These are phyloP conservation scores for Antitype chi DNA, from an alignment of 2,888 invertebrate genomes.

Conservation along the genomic window DNA sequence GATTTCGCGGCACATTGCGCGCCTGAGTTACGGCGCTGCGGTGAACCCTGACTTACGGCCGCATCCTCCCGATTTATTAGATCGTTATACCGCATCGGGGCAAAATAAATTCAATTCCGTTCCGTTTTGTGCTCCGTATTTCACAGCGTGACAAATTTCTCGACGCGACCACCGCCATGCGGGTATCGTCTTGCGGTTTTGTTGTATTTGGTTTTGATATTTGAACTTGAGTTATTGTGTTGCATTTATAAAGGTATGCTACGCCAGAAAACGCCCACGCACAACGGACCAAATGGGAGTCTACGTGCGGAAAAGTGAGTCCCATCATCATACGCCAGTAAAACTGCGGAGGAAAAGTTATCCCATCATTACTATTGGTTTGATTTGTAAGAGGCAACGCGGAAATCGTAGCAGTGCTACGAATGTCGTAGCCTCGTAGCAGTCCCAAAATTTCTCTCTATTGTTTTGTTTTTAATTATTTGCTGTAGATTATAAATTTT, in stretches of 20 bases:
- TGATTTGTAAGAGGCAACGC: neutral
- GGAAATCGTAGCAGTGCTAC: conserved; percentile 22
- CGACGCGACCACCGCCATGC: conserved; percentile 73
- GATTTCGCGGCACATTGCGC: conserved; percentile 89
- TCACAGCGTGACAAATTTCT: conserved; percentile 83
- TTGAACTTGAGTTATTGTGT: conserved; percentile 51
- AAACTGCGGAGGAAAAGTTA: neutral
- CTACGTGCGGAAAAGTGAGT: too few species aligned
- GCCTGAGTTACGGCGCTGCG: conserved; percentile 85
- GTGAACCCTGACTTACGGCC: conserved; percentile 84
- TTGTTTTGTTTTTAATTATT: neutral
- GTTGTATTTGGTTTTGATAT: conserved; percentile 68
- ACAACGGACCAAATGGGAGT: too few species aligned
- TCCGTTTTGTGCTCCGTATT: conserved; percentile 81
- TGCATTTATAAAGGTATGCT: neutral
- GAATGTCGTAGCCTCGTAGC: conserved; percentile 37
- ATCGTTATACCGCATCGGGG: conserved; percentile 85
- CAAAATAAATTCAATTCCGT: conserved; percentile 85
- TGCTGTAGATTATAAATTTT: neutral
- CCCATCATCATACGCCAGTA: too few species aligned
- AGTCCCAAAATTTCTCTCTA: neutral
- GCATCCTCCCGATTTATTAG: conserved; percentile 87
- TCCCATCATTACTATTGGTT: neutral
- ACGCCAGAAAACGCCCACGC: too few species aligned
- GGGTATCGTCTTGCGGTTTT: conserved; percentile 78